Evolutionary conservation across 2,113 vertebrate genomes (phyloP).

Genomic region (Holacanthus passer): DNA sequence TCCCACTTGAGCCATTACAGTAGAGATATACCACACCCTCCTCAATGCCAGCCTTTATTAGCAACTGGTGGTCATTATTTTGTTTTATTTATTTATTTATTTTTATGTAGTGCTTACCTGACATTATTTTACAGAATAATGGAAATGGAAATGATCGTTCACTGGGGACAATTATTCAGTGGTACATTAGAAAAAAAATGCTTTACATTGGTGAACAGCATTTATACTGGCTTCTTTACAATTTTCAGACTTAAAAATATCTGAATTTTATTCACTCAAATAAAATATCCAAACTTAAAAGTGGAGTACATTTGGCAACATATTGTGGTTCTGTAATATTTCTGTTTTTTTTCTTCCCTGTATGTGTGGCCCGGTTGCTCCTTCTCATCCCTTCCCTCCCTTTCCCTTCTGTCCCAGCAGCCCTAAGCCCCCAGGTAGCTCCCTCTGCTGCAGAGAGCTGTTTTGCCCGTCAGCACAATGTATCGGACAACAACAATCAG

Average conservation of each 20-base stretch:
- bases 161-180: not conserved
- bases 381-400: not conserved
- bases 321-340: not conserved
- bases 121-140: not conserved
- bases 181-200: no score
- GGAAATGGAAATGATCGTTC: not conserved
- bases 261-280: not conserved
- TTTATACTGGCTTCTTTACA: not conserved
- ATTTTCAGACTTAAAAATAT: not conserved
- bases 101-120: not conserved
- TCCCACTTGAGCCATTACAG: no score
- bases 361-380: not conserved
- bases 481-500: constrained; percentile 96
- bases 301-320: not conserved
- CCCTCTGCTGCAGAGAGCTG: constrained; percentile 89
- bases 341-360: not conserved
- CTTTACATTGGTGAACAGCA: not conserved
- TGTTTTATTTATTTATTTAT: not conserved
- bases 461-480: constrained; percentile 92
- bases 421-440: constrained; percentile 85
- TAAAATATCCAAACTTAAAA: not conserved
- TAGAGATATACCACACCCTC: not conserved
- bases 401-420: constrained; percentile 73
- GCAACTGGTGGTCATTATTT: no score
- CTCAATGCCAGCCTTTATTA: not conserved